These are phyloP conservation scores for Ibidorhyncha struthersii DNA, from an alignment of 2,113 vertebrate genomes.

Conservation along the genomic window DNA sequence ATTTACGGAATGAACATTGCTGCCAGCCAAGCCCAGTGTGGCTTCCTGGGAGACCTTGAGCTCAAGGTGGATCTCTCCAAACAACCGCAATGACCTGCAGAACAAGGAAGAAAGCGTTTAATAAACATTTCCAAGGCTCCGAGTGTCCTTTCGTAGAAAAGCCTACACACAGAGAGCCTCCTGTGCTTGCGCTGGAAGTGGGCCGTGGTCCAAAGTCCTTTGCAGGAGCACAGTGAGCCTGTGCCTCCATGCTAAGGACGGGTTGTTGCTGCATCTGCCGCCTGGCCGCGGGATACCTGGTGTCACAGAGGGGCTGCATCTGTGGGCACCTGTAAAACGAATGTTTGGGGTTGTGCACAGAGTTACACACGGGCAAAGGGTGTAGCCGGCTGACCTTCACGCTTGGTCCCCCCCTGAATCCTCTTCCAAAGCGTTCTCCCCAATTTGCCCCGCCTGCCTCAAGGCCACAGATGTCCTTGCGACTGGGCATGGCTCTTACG, in stretches of 20 bases:
- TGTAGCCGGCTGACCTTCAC: not conserved
- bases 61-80: not conserved
- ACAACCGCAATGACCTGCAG: not conserved
- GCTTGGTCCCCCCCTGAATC: not conserved
- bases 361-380: not conserved
- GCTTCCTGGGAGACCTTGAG: slow-evolving; percentile 27
- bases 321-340: not conserved
- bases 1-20: slow-evolving; percentile 27
- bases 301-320: not conserved
- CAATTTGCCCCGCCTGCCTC: not conserved
- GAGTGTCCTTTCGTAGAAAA: not conserved
- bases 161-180: not conserved
- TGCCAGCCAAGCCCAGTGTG: not conserved
- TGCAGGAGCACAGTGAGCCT: not conserved
- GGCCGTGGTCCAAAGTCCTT: slow-evolving; percentile 11
- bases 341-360: not conserved
- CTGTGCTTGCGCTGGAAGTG: not conserved
- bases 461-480: not conserved
- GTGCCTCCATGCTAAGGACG: not conserved
- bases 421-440: not conserved
- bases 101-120: slow-evolving; percentile 35
- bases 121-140: not conserved
- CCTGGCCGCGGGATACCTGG: not conserved
- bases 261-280: not conserved
- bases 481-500: fast-evolving